Conservation (phyloP, 2,888 invertebrate genomes). For the Tricholauxania praeusta region DNA sequence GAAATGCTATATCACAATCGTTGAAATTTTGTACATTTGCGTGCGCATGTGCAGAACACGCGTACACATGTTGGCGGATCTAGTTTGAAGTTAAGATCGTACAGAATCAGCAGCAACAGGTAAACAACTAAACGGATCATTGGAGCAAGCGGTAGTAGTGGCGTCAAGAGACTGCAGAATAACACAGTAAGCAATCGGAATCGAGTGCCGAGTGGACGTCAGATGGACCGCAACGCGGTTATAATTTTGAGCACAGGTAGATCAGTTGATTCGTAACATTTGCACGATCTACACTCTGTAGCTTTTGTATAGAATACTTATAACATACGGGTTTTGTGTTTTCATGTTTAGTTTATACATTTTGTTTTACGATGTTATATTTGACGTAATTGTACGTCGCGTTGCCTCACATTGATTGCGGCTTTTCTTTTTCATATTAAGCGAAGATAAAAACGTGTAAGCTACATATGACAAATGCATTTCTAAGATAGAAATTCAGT, state of each 20-base stretch:
- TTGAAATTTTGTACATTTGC: neutral
- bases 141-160: conserved; percentile 15
- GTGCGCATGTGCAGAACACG: conserved; percentile 16
- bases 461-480: no score
- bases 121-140: conserved; percentile 4
- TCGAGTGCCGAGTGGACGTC: conserved; percentile 45
- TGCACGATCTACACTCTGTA: conserved; percentile 58
- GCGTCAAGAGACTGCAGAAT: conserved; percentile 29
- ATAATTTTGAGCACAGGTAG: conserved; percentile 57
- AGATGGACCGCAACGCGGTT: conserved; percentile 47
- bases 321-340: no score
- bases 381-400: no score
- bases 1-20: neutral
- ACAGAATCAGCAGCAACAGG: neutral
- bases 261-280: conserved; percentile 68
- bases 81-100: conserved; percentile 13
- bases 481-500: no score
- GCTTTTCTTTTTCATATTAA: no score
- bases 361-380: no score
- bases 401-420: no score
- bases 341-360: no score
- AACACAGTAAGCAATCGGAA: conserved; percentile 40
- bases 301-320: no score
- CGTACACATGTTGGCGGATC: conserved; percentile 31
- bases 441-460: no score